A percentile compares a stretch with the other conserved stretches of the same genome.
Conservation (phyloP, 1,140 invertebrate genomes). For the Heliconius nattereri region DNA sequence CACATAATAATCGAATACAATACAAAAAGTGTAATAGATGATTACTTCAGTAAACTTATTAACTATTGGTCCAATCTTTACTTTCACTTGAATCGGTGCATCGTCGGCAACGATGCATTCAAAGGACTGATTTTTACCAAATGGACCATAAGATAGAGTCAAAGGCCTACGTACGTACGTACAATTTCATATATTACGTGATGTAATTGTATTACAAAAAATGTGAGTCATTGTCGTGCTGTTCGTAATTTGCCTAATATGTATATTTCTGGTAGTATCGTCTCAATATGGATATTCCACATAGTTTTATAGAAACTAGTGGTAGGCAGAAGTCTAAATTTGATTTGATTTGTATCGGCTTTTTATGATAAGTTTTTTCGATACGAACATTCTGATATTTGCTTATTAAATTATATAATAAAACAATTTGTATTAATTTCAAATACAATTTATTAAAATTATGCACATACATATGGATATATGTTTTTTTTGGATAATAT, state of each 20-base stretch:
- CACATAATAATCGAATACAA: conserved; percentile 37
- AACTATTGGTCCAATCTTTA: conserved; percentile 59
- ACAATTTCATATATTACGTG: conserved; percentile 38
- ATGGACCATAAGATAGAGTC: conserved; percentile 45
- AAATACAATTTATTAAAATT: no score
- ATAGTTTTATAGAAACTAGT: background rate
- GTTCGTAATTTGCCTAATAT: conserved; percentile 23
- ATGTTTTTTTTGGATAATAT: background rate
- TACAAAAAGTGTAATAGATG: conserved; percentile 62
- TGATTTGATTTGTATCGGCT: no score
- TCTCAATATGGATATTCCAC: background rate
- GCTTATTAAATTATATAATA: no score
- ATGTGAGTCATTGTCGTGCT: conserved; percentile 20
- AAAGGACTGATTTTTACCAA: conserved; percentile 51
- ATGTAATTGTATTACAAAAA: conserved; percentile 35
- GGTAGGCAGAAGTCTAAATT: background rate
- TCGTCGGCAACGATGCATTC: conserved; percentile 49
- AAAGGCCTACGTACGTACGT: conserved; percentile 31
- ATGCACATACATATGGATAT: background rate
- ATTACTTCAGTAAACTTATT: conserved; percentile 66
- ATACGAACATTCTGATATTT: no score
- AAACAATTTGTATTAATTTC: no score
- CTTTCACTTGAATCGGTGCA: conserved; percentile 65
- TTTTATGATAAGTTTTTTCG: no score
- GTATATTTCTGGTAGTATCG: background rate